Conservation (phyloP, 2,888 invertebrate species). For the Ischnus inquisitorius region DNA sequence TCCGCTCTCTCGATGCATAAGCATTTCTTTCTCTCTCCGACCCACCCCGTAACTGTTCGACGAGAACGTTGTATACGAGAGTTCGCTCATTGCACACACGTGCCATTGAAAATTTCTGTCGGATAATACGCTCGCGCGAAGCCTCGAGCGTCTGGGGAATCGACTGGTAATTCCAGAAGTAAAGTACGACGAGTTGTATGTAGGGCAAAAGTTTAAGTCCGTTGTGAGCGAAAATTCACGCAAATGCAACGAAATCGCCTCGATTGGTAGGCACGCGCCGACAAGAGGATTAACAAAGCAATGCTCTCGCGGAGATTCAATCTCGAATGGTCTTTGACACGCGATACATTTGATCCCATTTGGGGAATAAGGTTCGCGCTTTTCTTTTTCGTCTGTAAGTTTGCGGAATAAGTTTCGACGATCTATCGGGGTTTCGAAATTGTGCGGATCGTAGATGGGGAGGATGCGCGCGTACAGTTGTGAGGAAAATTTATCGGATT, state of each 20-base stretch:
- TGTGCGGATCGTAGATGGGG: background rate
- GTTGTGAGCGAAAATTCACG: background rate
- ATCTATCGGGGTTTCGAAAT: slow-evolving; percentile 3
- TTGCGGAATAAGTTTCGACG: background rate
- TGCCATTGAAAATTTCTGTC: slow-evolving; percentile 33
- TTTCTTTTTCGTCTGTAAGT: background rate
- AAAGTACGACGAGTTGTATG: background rate
- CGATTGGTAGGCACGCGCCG: background rate
- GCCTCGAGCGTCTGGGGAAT: background rate
- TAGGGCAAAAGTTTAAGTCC: background rate
- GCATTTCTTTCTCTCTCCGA: background rate
- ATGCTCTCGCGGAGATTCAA: background rate
- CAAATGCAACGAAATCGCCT: background rate
- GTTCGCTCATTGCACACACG: slow-evolving; percentile 59
- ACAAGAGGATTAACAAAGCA: background rate
- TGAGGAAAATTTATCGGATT: slow-evolving; percentile 51
- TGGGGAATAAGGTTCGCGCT: background rate
- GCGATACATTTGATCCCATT: background rate
- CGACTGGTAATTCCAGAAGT: background rate
- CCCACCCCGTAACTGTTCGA: background rate
- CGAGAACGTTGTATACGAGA: slow-evolving; percentile 24
- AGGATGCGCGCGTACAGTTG: background rate
- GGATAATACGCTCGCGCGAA: background rate
- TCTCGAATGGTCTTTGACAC: background rate
- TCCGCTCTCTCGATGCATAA: background rate